Percentiles rank a stretch among this genome's conserved stretches.
Conservation (phyloP, 2,797 vertebrate genomes). For the Molothrus ater region DNA sequence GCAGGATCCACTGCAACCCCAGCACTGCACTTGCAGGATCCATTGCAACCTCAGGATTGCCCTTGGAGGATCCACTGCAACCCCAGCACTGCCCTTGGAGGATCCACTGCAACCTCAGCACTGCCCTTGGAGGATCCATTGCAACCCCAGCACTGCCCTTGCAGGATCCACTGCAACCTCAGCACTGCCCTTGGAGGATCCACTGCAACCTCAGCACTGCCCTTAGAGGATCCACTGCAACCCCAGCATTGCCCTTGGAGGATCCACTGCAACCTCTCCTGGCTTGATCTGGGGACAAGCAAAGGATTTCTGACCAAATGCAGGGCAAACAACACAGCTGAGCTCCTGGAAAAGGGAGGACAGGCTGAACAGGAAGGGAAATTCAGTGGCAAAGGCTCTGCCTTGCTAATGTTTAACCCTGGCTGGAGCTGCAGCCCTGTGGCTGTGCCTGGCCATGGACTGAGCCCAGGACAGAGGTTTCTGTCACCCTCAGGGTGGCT, state of each 20-base stretch:
- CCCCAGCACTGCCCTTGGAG: not conserved
- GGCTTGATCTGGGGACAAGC: rapidly evolving
- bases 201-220: not conserved
- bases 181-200: not conserved
- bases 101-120: not conserved
- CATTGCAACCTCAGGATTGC: not conserved
- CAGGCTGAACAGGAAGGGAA: not conserved
- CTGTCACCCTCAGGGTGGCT: not conserved
- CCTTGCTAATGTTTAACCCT: not conserved
- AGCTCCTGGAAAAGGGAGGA: not conserved
- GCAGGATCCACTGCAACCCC: not conserved
- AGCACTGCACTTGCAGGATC: not conserved
- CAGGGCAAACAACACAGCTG: not conserved
- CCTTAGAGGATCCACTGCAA: not conserved
- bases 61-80: not conserved
- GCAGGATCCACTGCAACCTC: not conserved
- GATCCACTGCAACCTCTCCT: not conserved
- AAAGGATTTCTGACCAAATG: not conserved
- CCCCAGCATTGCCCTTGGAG: not conserved
- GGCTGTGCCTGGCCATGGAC: not conserved
- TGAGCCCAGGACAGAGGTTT: not conserved
- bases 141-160: not conserved
- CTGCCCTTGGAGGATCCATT: not conserved
- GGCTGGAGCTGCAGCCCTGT: rapidly evolving
- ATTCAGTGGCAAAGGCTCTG: rapidly evolving